Evolutionary conservation across 2,888 invertebrate genomes (phyloP).

Genomic region (Aleiodes testaceus): DNA sequence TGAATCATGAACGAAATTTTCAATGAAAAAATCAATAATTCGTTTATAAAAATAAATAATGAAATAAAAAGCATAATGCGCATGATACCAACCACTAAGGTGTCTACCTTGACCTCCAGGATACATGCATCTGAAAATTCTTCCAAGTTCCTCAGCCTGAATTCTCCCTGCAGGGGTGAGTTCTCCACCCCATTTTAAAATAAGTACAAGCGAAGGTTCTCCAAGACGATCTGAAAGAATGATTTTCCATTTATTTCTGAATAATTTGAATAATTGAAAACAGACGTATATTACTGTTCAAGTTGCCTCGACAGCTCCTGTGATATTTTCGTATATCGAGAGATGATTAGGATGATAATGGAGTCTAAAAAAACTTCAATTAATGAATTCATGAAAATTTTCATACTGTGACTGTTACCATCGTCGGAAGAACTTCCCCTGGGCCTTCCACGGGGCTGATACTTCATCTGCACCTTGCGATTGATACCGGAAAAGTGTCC

Average conservation of each 20-base stretch:
- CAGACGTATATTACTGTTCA: constrained; percentile 14
- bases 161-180: constrained; percentile 97
- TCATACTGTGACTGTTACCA: constrained; percentile 79
- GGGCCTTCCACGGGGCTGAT: constrained; percentile 95
- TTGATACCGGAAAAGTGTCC: constrained; percentile 99
- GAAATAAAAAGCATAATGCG: constrained; percentile 55
- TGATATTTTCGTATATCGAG: background rate
- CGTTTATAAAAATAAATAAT: background rate
- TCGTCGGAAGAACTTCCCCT: constrained; percentile 95
- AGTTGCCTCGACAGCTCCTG: background rate
- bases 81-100: constrained; percentile 80
- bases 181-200: constrained; percentile 99
- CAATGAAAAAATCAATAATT: background rate
- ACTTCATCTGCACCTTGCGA: constrained; percentile 99
- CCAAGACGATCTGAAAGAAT: constrained; percentile 83
- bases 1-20: constrained; percentile 2
- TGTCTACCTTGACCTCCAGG: constrained; percentile 97
- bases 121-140: constrained; percentile 99
- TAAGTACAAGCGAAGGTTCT: constrained; percentile 95
- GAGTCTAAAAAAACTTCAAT: constrained; percentile 31
- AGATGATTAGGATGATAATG: constrained; percentile 12
- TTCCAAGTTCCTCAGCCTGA: constrained; percentile 97
- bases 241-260: too few relatives aligned
- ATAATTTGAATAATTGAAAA: background rate
- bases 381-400: constrained; percentile 47